Evolutionary conservation across 2,888 invertebrate genomes (phyloP), one percentile per base, ranked within the genome.

Genomic region (Embidobia sp.): DNA sequence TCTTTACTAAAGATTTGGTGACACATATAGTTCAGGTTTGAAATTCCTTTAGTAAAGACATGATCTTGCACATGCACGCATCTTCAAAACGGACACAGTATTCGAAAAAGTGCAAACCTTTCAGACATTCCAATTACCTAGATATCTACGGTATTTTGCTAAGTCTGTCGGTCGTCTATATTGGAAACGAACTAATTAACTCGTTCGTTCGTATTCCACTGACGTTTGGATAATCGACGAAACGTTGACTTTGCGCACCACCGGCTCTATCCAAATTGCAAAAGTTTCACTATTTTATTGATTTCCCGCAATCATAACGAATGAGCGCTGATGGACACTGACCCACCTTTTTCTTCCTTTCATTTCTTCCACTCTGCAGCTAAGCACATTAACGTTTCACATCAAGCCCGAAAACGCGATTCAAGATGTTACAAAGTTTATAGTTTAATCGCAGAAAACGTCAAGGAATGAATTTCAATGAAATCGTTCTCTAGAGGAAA

Each of bases 141-240:
- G 61, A 70, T 76, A 70, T 76, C 59, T 42, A 8, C 44, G 37
- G 64, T 48, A 59, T 77, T 70, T 77, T 59, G 64, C 70, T 66
- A 66, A 66, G 64, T 70, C 70, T 48, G 48, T 72, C 64, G 46
- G 53, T 66, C 66, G 59, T 59, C 51, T 64, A 66, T 59, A 77
- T 72, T 48, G 66, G 44, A 70, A 70, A 66, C 64, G 69, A 76
- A 76, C 76, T 76, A 77, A 77, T 77, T 70, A 77, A 77, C 64
- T 46, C 22, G 35, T 53, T 61, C 70, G 64, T 77, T 77, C 76
- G 76, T 77, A 77, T 77, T 77, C 76, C 31, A 40, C 59, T 64
- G 59, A 66, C 66, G 59, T 66, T 66, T 46, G 19, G 35, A 29
- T 72, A 77, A 77, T 72, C 57, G 69, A 69, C 55, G 42, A 26